Percentiles rank a stretch among this genome's conserved stretches.
phyloP scores from a whole-genome alignment of 2,113 vertebrate genomes.

The Zosterops lateralis region DNA sequence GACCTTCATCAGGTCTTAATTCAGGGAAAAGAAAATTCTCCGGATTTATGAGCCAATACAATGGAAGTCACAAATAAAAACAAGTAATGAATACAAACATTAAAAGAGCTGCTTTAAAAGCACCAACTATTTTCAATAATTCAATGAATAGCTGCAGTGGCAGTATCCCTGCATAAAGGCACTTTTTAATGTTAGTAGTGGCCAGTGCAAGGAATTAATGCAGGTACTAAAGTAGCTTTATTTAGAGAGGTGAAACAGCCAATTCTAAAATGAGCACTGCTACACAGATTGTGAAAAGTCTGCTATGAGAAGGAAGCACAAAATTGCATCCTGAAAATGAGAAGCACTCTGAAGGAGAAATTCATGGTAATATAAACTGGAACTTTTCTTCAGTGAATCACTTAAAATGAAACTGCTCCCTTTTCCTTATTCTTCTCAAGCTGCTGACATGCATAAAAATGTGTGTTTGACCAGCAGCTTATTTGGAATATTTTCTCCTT shows the following conservation, averaged over 20 bases:
- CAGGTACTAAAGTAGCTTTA: neutral
- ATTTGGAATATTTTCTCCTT: slow-evolving; percentile 45
- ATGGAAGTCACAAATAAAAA: neutral
- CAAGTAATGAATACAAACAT: neutral
- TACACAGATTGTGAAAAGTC: neutral
- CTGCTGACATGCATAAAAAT: neutral
- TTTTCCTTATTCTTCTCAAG: slow-evolving; percentile 33
- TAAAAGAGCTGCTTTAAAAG: neutral
- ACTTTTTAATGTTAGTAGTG: neutral
- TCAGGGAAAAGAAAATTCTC: neutral
- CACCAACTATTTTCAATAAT: neutral
- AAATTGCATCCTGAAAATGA: slow-evolving; percentile 55
- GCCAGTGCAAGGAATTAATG: neutral
- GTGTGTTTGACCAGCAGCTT: slow-evolving; percentile 33
- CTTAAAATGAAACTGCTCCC: slow-evolving; percentile 22
- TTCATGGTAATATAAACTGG: slow-evolving; percentile 24
- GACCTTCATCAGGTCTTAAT: neutral
- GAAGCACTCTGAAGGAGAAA: slow-evolving; percentile 31
- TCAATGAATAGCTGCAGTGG: neutral
- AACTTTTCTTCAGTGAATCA: slow-evolving; percentile 30
- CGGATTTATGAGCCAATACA: neutral
- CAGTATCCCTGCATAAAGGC: neutral
- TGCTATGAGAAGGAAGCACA: slow-evolving; percentile 27
- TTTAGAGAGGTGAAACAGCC: slow-evolving; percentile 8
- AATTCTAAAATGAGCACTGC: neutral